Percentiles rank a stretch among this genome's conserved stretches.
Conservation (phyloP, 2,888 invertebrate genomes). For the Branchipolynoe longqiensis region DNA sequence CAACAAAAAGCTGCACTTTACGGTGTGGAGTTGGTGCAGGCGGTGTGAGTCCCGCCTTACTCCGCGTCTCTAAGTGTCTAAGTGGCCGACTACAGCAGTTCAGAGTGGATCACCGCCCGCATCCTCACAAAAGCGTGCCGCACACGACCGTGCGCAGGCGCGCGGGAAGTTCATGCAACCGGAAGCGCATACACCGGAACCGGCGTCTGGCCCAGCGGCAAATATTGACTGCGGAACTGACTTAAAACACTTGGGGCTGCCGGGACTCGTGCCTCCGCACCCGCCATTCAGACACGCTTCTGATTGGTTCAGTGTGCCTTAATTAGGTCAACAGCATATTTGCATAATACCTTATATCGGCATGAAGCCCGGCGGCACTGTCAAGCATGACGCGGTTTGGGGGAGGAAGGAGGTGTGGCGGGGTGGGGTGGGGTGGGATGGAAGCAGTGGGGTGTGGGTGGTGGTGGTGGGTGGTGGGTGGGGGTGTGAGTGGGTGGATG, state of each 20-base stretch:
- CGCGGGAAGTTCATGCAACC: background rate
- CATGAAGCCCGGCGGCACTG: background rate
- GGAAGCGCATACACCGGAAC: background rate
- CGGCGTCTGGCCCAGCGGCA: background rate
- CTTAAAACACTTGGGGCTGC: background rate
- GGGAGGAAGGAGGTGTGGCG: too few relatives aligned
- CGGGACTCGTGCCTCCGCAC: background rate
- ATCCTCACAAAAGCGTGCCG: too few relatives aligned
- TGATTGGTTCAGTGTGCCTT: constrained; percentile 9
- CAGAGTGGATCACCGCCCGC: constrained; percentile 4
- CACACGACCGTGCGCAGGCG: background rate
- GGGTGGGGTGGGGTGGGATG: too few relatives aligned
- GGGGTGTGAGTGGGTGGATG: too few relatives aligned
- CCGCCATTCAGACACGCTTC: background rate
- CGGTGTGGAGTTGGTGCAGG: too few relatives aligned
- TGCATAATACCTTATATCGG: constrained; percentile 11
- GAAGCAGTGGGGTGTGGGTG: too few relatives aligned
- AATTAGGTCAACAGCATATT: background rate
- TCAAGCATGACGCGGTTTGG: background rate
- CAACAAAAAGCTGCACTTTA: too few relatives aligned
- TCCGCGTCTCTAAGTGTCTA: background rate
- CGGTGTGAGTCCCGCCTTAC: background rate
- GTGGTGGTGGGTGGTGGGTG: too few relatives aligned
- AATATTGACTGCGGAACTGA: constrained; percentile 37
- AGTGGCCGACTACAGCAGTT: too few relatives aligned